Base-by-base conservation (phyloP, 1,140 invertebrate genomes). In the Drosophila ohnishii region DNA sequence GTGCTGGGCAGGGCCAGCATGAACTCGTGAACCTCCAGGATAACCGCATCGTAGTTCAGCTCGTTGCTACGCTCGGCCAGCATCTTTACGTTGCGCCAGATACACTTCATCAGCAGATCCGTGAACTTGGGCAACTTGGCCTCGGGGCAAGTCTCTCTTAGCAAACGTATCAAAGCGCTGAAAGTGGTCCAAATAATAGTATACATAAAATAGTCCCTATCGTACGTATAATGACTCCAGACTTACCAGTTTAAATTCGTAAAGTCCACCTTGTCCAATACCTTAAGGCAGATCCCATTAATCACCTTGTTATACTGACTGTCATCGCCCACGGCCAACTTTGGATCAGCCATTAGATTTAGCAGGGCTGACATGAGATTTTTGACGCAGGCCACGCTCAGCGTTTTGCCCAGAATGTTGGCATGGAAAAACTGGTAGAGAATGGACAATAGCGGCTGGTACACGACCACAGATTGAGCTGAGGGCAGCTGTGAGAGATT, bases 91-190 rank as follows among this genome's bases (percentile, higher is more conserved):
- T 96, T 95, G 83, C 96, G 95, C 96, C 96, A 97, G 39, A 97
- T 93, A 89, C 96, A 97, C 92, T 97, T 97, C 96, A 97, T 97
- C 4, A 97, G 94, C n/a, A 97, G 90, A 77, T 97, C 96, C 25
- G 95, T 93, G 67, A 95, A 96, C 75, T 96, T 95, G 0, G 93
- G 92, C 14, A 93, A 90, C 55, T 92, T 92, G 79, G 92, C 94
- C n/a, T 93, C 94, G 13, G 93, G 93, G 6, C 96, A 94, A 78
- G 94, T 95, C 50, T 96, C 96, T 70, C 96, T 95, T 25, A 97
- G 91, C 37, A 97, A 91, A 81, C 95, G 94, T 28, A 97, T 94
- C 34, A 97, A 91, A 42, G 96, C 96, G 91, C 96, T 96, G 80
- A 16, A 92, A 16, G 16, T 1, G 10, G 16, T 28, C 10, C 0